These are phyloP conservation scores for Hydrozoanthus gracilis DNA, from an alignment of 92 coral and sea anemone species.

Conservation along the genomic window DNA sequence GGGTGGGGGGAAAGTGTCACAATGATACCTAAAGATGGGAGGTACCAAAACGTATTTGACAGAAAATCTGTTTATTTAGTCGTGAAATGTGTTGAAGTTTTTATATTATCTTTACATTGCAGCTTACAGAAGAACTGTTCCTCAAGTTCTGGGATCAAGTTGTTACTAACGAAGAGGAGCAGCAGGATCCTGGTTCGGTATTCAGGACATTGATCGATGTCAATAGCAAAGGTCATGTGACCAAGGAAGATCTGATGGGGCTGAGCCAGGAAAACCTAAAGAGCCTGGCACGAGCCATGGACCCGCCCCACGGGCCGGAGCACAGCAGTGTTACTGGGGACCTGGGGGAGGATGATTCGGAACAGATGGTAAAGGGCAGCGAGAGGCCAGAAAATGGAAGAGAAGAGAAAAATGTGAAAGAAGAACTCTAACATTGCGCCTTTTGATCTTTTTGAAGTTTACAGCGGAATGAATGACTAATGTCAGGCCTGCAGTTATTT, in stretches of 20 bases:
- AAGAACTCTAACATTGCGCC: neutral
- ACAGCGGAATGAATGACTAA: too few relatives aligned
- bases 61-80: too few relatives aligned
- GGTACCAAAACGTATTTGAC: too few relatives aligned
- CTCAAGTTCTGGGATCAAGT: conserved; percentile 64
- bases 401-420: neutral
- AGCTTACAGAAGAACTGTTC: conserved; percentile 67
- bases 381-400: neutral
- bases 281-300: conserved; percentile 79
- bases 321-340: neutral
- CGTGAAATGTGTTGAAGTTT: too few relatives aligned
- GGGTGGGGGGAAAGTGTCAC: too few relatives aligned
- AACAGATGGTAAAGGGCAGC: neutral
- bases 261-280: conserved; percentile 74
- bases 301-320: conserved; percentile 94
- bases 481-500: too few relatives aligned
- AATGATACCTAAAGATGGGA: too few relatives aligned
- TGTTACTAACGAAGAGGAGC: conserved; percentile 50
- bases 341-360: neutral
- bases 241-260: conserved; percentile 65
- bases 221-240: conserved; percentile 62
- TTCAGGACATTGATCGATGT: conserved; percentile 62
- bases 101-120: neutral
- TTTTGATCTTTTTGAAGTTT: too few relatives aligned
- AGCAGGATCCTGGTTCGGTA: conserved; percentile 58